Evolutionary conservation across 2,888 invertebrate species (phyloP).

Genomic region (Caenorhabditis zanzibari): DNA sequence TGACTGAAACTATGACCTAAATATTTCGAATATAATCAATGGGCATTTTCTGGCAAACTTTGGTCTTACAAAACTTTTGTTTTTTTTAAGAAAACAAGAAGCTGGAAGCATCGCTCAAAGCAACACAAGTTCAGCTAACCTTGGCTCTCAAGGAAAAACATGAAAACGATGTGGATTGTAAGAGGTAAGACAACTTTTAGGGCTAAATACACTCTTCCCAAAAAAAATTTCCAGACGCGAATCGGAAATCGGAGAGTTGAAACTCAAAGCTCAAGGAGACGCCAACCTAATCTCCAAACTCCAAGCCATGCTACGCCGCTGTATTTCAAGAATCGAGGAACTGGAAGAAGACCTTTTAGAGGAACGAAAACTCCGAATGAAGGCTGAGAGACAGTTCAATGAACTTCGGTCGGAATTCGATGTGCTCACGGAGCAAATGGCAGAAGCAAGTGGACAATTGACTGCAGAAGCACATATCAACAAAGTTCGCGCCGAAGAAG

Average conservation of each 20-base stretch:
- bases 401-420: constrained; percentile 98
- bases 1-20: too few relatives aligned
- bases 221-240: constrained; percentile 88
- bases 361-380: constrained; percentile 88
- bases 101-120: constrained; percentile 97
- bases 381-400: constrained; percentile 86
- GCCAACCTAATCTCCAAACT: constrained; percentile 96
- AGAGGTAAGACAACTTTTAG: constrained; percentile 85
- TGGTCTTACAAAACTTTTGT: neutral
- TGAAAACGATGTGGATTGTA: constrained; percentile 96
- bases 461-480: constrained; percentile 88
- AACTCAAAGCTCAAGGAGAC: constrained; percentile 94
- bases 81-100: constrained; percentile 87
- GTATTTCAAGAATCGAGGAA: constrained; percentile 89
- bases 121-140: constrained; percentile 96
- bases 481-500: constrained; percentile 83
- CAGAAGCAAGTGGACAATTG: constrained; percentile 99
- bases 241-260: constrained; percentile 96
- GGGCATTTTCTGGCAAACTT: too few relatives aligned
- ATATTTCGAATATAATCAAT: too few relatives aligned
- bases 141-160: constrained; percentile 98
- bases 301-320: constrained; percentile 85
- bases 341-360: constrained; percentile 99
- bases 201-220: neutral
- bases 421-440: constrained; percentile 95